Conservation (phyloP, 2,113 vertebrate genomes). For the Balaeniceps rex region DNA sequence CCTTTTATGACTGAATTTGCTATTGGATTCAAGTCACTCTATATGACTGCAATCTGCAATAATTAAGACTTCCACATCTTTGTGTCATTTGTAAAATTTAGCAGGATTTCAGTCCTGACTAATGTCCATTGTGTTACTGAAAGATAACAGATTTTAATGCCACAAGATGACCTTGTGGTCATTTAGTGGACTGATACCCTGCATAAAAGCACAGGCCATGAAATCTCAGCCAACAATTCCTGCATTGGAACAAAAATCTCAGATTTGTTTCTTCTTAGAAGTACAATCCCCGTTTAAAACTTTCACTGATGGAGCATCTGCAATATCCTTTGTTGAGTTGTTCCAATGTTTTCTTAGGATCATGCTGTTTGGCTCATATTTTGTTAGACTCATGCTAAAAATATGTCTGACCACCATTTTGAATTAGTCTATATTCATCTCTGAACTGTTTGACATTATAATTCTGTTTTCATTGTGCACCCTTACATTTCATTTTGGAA, state of each 20-base stretch:
- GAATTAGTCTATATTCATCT: neutral
- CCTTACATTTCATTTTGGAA: neutral
- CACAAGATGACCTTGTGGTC: neutral
- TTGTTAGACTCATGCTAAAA: neutral
- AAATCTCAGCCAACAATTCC: neutral
- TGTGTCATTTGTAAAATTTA: neutral
- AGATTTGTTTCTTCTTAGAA: neutral
- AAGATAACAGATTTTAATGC: neutral
- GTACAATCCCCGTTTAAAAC: neutral
- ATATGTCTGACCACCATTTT: neutral
- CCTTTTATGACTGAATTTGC: neutral
- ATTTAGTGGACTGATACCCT: neutral
- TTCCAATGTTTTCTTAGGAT: neutral
- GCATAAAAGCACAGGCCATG: neutral
- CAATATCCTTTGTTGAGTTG: neutral
- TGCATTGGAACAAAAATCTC: neutral
- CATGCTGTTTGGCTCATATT: accelerated
- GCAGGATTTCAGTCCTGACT: neutral
- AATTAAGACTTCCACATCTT: neutral
- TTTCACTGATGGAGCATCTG: neutral
- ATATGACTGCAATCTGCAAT: neutral
- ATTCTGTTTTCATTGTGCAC: neutral
- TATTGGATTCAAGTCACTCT: neutral
- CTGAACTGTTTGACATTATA: neutral
- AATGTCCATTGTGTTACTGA: neutral